Base-by-base conservation (phyloP, 2,113 vertebrate genomes). In the Mirza zaza region DNA sequence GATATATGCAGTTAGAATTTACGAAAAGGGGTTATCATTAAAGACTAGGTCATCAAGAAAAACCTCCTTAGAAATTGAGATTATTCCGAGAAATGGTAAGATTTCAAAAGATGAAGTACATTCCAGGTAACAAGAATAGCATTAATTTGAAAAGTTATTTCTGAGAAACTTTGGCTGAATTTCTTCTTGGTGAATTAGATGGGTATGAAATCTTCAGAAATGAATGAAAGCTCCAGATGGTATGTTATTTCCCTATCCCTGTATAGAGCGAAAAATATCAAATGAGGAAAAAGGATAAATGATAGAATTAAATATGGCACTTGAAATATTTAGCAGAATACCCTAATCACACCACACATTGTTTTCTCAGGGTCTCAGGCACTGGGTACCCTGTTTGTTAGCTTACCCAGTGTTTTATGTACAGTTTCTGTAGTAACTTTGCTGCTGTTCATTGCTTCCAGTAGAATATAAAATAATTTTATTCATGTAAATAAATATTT, bases 131-230 rank as follows among this genome's bases (percentile, higher is more conserved):
- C 23, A 94, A 68, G 71, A 73, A 14, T 36, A 73, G 18, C 79
- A 57, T 67, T 86, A 42, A 87, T 95, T 86, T 93, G 34, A 88
- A 94, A 92, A 87, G 36, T 21, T 76, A 85, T 65, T 96, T 96
- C 55, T 80, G 68, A 94, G 81, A 87, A 82, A 90, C 73, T 91
- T 65, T 2, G 6, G 55, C 73, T 90, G 67, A 63, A 67, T 95
- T 6, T 91, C 57, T 95, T 95, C 9, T 70, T 93, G 8, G 93
- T 93, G 32, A 95, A 79, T 77, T 77, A 91, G 89, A 34, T 83
- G 77, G 39, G 5, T 89, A 63, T 89, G 32, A 86, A 95, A 75
- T 75, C 32, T 48, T 91, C 68, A 83, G 42, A 80, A 79, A 88
- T 83, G 68, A 91, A 73, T 86, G 92, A 89, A 86, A 83, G 79